Base-by-base conservation (phyloP, 2,888 invertebrate genomes). In the Strigamia transsilvanica region DNA sequence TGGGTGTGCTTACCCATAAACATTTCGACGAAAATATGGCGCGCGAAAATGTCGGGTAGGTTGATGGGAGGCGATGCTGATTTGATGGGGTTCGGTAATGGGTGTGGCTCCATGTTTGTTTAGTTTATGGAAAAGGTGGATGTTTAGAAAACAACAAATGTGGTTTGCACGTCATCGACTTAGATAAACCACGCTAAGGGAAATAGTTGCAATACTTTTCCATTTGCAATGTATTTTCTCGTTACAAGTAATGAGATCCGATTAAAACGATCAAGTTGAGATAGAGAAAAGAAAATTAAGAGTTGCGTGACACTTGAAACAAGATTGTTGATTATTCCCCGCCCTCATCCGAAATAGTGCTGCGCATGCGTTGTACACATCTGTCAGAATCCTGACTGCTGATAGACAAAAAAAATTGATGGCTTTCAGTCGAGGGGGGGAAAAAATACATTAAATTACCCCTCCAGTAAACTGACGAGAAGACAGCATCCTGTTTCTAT, bases 61-160 rank as follows among this genome's bases (percentile, higher is more conserved):
- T 73, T 73, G 73, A 15, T 73, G 73, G 73, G 73, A 27, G 73
- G 32, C n/a, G 23, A 73, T 73, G 73, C 18, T 56, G 56, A 9
- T n/a, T 56, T 73, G 73, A 73, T 73, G 23, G 23, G 73, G 73
- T 73, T 73, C 32, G 73, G 32, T 27, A 27, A 32, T 73, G 73
- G 73, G 73, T 73, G 73, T 73, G 73, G 73, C 73, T 23, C 32
- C 73, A 32, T 73, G 73, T 73, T 73, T 73, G 73, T 73, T 73
- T 73, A 73, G 73, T 73, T 73, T 73, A 73, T 73, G 32, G 73
- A 73, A 73, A 73, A 73, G 73, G 73, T 73, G 73, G 73, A 32
- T 73, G 73, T 32, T 32, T 32, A 73, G 73, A 73, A 73, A 73
- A 73, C 15, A 73, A 12, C 32, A 73, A 73, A 73, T 73, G 73